These are phyloP conservation scores for Polietes domitor DNA, from an alignment of 2,888 invertebrate genomes.

Conservation along the genomic window DNA sequence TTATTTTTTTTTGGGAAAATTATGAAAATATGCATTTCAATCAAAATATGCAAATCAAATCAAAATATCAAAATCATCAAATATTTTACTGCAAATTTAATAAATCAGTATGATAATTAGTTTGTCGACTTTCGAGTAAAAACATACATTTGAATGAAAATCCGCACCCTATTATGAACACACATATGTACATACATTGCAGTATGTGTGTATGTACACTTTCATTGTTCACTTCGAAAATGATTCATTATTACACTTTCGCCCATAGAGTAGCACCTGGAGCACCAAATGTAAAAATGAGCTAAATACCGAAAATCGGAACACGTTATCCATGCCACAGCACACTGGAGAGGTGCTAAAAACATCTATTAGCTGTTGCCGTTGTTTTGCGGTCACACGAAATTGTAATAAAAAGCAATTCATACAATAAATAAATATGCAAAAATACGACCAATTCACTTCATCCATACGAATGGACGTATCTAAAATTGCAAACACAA, in stretches of 20 bases:
- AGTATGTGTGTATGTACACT: no score
- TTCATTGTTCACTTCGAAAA: neutral
- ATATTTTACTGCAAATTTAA: no score
- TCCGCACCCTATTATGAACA: no score
- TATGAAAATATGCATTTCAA: no score
- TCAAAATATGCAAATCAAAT: no score
- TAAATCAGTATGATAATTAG: no score
- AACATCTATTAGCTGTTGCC: neutral
- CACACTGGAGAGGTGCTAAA: neutral
- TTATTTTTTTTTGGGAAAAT: no score
- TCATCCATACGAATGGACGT: neutral
- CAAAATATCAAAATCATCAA: no score
- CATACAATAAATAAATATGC: slow-evolving; percentile 1
- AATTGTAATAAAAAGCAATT: slow-evolving; percentile 28
- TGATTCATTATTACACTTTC: neutral
- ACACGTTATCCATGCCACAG: neutral
- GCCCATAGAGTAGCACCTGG: neutral
- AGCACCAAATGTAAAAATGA: neutral
- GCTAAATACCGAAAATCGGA: slow-evolving; percentile 15
- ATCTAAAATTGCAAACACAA: no score
- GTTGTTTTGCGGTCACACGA: slow-evolving; percentile 4
- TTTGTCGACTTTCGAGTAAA: no score
- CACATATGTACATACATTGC: no score
- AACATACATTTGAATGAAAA: no score
- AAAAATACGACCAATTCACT: neutral